Percentiles rank a stretch among this genome's conserved stretches.
Conservation (phyloP, 2,797 vertebrate genomes). For the Sparus aurata region DNA sequence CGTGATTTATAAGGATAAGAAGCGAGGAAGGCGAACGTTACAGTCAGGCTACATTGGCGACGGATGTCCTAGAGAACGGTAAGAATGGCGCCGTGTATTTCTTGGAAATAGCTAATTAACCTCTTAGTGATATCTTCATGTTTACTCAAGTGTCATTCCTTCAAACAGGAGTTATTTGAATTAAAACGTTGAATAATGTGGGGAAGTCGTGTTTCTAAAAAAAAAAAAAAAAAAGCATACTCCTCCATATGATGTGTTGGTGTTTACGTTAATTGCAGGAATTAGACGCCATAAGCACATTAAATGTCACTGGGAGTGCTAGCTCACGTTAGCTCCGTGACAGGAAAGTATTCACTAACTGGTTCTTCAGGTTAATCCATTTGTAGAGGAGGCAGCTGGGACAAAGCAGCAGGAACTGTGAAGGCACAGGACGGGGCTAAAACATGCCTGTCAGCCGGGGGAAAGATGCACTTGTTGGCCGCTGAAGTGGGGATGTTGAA, state of each 20-base stretch:
- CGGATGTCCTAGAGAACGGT: slow-evolving; percentile 81
- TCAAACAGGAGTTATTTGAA: rapidly evolving
- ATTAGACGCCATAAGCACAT: slow-evolving; percentile 55
- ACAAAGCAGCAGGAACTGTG: slow-evolving; percentile 17
- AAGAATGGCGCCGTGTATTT: slow-evolving; percentile 71
- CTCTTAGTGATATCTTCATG: rapidly evolving
- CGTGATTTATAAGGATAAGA: slow-evolving; percentile 7
- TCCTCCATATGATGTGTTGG: background rate
- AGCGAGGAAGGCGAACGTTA: background rate
- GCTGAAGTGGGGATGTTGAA: slow-evolving; percentile 18
- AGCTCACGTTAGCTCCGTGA: slow-evolving; percentile 25
- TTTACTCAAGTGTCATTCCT: background rate
- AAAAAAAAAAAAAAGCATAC: too few species aligned
- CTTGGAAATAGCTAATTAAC: slow-evolving; percentile 49
- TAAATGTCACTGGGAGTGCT: slow-evolving; percentile 32
- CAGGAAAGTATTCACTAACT: slow-evolving; percentile 48
- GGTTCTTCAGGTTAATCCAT: slow-evolving; percentile 77
- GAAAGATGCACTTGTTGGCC: slow-evolving; percentile 7
- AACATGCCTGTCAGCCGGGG: slow-evolving; percentile 2
- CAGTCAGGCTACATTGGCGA: slow-evolving; percentile 46
- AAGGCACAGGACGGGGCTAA: too few species aligned
- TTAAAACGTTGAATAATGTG: rapidly evolving
- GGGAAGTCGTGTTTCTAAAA: background rate
- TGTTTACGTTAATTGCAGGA: slow-evolving; percentile 68
- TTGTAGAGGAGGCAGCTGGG: background rate